Percentiles rank a stretch among this genome's conserved stretches.
Evolutionary conservation across 2,113 vertebrate genomes (phyloP).

Genomic region (Prunella himalayana): DNA sequence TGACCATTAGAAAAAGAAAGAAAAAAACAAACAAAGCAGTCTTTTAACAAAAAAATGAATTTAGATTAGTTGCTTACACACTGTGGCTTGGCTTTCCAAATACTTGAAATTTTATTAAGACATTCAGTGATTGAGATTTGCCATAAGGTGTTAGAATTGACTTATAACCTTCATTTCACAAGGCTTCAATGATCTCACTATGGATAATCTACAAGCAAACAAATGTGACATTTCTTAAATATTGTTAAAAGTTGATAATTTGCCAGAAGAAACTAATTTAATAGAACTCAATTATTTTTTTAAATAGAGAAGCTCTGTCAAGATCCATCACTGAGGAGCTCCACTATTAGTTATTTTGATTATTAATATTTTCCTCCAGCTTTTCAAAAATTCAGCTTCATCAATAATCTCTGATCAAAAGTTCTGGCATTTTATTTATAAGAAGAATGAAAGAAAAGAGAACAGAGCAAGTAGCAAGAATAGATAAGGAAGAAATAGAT

Average conservation of each 20-base stretch:
- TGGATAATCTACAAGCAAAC: background rate
- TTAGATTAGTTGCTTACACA: background rate
- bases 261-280: background rate
- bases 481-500: background rate
- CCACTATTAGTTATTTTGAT: background rate
- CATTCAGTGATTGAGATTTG: background rate
- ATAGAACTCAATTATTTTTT: background rate
- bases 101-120: background rate
- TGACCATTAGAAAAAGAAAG: background rate
- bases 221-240: background rate
- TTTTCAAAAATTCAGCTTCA: background rate
- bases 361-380: background rate
- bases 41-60: background rate
- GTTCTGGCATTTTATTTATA: background rate
- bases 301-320: background rate
- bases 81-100: background rate
- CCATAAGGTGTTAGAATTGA: background rate
- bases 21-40: fast-evolving
- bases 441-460: background rate
- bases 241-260: background rate
- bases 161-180: background rate
- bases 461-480: background rate
- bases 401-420: background rate
- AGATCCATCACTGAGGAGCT: background rate
- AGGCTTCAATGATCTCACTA: background rate